Evolutionary conservation across 2,888 invertebrate species (phyloP).

Genomic region (Hetaerina titia): DNA sequence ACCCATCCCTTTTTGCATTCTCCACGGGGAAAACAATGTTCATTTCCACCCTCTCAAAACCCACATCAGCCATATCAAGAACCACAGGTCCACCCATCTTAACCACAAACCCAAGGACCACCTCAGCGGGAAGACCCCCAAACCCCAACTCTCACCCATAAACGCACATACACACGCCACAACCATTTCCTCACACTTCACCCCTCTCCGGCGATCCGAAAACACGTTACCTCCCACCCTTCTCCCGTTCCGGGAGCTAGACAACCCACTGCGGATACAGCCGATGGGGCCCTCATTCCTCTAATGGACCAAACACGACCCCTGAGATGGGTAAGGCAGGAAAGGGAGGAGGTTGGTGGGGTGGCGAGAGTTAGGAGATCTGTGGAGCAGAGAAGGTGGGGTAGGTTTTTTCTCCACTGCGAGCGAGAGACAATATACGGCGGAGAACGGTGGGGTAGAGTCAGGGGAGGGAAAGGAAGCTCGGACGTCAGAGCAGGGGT

Average conservation of each 20-base stretch:
- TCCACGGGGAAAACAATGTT: constrained; percentile 46
- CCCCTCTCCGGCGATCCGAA: background rate
- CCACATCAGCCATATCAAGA: background rate
- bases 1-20: background rate
- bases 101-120: background rate
- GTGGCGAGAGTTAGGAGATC: background rate
- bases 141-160: background rate
- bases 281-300: constrained; percentile 34
- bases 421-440: background rate
- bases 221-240: background rate
- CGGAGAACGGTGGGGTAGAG: background rate
- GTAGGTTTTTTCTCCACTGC: background rate
- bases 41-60: background rate
- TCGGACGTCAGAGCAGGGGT: background rate
- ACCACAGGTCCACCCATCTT: background rate
- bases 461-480: background rate
- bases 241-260: background rate
- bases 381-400: background rate
- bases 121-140: background rate
- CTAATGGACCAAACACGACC: constrained; percentile 56
- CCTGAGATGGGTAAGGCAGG: background rate
- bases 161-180: background rate
- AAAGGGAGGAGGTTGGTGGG: background rate
- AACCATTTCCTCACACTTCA: background rate
- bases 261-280: constrained; percentile 12